phyloP scores from a whole-genome alignment of 2,888 invertebrate genomes.

The Hoplodrina blanda region DNA sequence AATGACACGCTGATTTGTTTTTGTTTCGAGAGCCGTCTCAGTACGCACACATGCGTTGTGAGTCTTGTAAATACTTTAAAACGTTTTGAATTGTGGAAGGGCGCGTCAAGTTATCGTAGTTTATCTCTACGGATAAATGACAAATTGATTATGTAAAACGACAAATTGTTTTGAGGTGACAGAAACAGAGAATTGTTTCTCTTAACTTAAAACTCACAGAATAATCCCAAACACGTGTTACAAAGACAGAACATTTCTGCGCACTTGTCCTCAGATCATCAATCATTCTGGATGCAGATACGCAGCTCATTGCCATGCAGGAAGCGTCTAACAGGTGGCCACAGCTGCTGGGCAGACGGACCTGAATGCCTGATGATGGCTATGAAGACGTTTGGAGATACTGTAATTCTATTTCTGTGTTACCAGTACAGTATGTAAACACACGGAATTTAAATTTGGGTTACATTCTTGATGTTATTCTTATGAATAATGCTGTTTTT shows the following conservation, averaged over 20 bases:
- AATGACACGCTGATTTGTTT: too few species aligned
- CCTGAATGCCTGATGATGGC: constrained; percentile 48
- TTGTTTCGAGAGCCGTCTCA: too few species aligned
- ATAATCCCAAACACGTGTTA: constrained; percentile 31
- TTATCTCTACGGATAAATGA: too few species aligned
- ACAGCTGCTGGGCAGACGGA: constrained; percentile 55
- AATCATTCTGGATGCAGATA: constrained; percentile 56
- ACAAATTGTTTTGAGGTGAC: not conserved
- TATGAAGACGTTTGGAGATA: constrained; percentile 37
- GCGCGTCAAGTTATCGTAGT: too few species aligned
- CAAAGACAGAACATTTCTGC: constrained; percentile 33
- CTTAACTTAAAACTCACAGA: not conserved
- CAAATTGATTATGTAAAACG: too few species aligned
- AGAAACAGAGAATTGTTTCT: not conserved
- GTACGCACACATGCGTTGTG: too few species aligned
- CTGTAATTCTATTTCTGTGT: constrained; percentile 45
- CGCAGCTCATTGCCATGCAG: constrained; percentile 63
- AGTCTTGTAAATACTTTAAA: too few species aligned
- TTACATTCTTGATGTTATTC: not conserved
- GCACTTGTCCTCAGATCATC: constrained; percentile 55
- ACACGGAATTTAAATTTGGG: not conserved
- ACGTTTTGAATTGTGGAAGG: too few species aligned
- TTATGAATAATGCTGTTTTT: too few species aligned
- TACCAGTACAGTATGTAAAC: constrained; percentile 30
- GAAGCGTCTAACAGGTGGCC: constrained; percentile 60